Percentiles rank a stretch among this genome's conserved stretches.
These are phyloP conservation scores for Danio choprae DNA, from an alignment of 2,797 vertebrate species.

Conservation along the genomic window DNA sequence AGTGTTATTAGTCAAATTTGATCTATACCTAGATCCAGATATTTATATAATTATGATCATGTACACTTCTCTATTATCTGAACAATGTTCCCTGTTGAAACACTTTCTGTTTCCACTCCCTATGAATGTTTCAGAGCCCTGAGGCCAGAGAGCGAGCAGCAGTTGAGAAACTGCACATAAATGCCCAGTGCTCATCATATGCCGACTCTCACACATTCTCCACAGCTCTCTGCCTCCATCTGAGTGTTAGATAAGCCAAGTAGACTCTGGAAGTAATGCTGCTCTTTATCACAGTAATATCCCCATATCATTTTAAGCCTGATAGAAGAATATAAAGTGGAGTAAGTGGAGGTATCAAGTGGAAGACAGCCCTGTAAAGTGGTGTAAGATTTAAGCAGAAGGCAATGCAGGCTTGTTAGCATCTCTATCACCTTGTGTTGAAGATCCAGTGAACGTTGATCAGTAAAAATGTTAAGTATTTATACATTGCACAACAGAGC, in stretches of 20 bases:
- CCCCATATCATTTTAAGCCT: constrained; percentile 19
- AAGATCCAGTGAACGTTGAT: neutral
- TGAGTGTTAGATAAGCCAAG: constrained; percentile 42
- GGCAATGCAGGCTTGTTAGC: neutral
- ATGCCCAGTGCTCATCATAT: constrained; percentile 28
- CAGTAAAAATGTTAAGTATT: neutral
- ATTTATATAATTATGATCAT: no score
- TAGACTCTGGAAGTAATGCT: constrained; percentile 28
- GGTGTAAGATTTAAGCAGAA: neutral
- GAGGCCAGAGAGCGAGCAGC: constrained; percentile 7
- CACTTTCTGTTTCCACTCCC: neutral
- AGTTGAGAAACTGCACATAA: constrained; percentile 38
- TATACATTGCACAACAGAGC: neutral
- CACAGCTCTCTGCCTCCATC: neutral
- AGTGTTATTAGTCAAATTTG: no score
- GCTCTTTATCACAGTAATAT: constrained; percentile 25
- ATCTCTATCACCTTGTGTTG: neutral
- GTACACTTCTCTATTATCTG: no score
- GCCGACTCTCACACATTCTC: constrained; percentile 37
- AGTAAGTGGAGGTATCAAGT: constrained; percentile 3
- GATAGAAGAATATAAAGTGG: constrained; percentile 16
- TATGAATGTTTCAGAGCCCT: constrained; percentile 20
- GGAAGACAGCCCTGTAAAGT: neutral
- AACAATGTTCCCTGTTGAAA: no score
- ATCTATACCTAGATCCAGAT: no score